Evolutionary conservation across 2,797 vertebrate species (phyloP), one percentile per base, ranked within the genome.

Genomic region (Scarus forsteni): DNA sequence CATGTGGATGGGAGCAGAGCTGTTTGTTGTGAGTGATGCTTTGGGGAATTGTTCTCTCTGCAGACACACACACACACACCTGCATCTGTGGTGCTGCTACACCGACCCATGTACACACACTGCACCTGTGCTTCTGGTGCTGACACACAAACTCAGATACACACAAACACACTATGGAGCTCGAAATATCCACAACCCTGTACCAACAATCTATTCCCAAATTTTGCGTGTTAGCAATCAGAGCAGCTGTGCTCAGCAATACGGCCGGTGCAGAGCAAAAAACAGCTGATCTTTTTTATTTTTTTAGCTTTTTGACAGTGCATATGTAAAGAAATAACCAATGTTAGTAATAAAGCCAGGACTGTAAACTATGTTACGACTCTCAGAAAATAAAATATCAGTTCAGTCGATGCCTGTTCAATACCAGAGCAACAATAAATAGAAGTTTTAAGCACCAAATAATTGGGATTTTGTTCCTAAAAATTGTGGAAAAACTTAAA

Each of bases 161-260:
- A 11, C 46, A 48, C 40, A 56, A 4, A 19, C 49, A 36, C 50
- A 64, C 42, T 56, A 3, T 34, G 49, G 43, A 61, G 34, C 71
- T 73, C 57, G 60, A 74, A 83, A 81, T 74, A 85, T 76, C 75
- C 70, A 52, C 72, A 72, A 39, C 38, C 58, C 65, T 72, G 48
- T 60, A 48, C 73, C 66, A 60, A 80, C 70, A 70, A 59, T 64
- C 61, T 43, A 27, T 67, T 64, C 39, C 43, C 6, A 36, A 68
- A 72, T 73, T 71, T 67, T 72, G 48, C 50, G 50, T 65, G 8
- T 1, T 15, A 77, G 60, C 63, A 69, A 5, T 80, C 38, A 5
- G 0, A 63, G 49, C 62, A 69, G 67, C 64, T 68, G 62, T 60
- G 27, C 27, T 27, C 27, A 27, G 27, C 27, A 27, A 27, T 27